phyloP scores from a whole-genome alignment of 35 echinoderm and acorn worm species.

The Apostichopus parvimensis region DNA sequence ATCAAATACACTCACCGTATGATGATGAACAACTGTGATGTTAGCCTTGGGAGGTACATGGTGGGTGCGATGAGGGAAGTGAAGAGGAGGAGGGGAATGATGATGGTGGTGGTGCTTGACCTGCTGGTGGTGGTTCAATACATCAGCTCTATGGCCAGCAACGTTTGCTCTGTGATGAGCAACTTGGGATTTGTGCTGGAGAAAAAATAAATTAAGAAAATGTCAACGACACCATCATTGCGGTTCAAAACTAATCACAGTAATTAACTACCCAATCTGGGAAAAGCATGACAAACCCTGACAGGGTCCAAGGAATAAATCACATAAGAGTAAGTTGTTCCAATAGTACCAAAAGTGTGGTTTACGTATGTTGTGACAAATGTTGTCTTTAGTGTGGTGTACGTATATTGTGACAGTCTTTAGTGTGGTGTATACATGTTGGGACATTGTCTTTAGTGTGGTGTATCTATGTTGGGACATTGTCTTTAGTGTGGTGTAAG shows the following conservation, averaged over 20 bases:
- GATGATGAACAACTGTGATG: constrained; percentile 25
- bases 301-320: too few species aligned
- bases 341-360: too few species aligned
- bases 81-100: neutral
- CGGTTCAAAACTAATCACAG: neutral
- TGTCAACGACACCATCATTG: neutral
- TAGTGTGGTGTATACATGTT: too few species aligned
- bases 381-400: too few species aligned
- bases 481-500: too few species aligned
- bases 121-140: neutral
- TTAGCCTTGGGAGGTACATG: neutral
- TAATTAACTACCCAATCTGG: too few species aligned
- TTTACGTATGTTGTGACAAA: too few species aligned
- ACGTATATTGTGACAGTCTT: too few species aligned
- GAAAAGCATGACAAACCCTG: too few species aligned
- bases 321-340: too few species aligned
- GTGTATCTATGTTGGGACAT: too few species aligned
- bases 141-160: constrained; percentile 35
- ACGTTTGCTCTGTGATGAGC: neutral
- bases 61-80: neutral
- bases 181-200: neutral
- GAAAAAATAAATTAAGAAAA: neutral
- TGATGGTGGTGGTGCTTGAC: neutral
- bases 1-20: neutral
- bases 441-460: too few species aligned